Base-by-base conservation (phyloP, 2,888 invertebrate species). In the Callimorpha dominula region DNA sequence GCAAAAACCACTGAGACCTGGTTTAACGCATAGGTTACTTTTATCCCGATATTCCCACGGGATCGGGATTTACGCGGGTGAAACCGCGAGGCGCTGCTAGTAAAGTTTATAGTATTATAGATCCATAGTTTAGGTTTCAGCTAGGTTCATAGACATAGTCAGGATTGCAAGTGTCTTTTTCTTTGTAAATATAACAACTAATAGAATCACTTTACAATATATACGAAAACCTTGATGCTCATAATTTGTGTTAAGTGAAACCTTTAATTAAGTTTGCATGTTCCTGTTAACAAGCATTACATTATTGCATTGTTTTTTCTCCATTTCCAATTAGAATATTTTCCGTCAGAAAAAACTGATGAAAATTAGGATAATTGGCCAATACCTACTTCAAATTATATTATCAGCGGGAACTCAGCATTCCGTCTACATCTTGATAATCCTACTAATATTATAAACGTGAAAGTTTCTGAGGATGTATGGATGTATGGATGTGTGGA, bases 201-300 rank as follows among this genome's bases (percentile, higher is more conserved):
- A 54, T n/a, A 3, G 20, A 49, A 15, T 46, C 7, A 20, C 7
- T 20, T 49, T 65, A 54, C 49, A 65, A 20, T 46, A 46, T 17
- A 5, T 14, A 49, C 15, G 20, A 49, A 31, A 49, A 65, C 49
- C 49, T 46, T 65, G 20, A 65, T 4, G 65, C 11, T 60, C 46
- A n/a, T 70, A 63, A 70, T 63, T 40, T 20, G 11, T 46, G 63
- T 12, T 15, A 69, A 50, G 31, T 40, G 40, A 69, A 64, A 42
- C 50, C 57, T 31, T 60, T 60, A 60, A 60, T 60, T 60, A 60
- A 12, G 20, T 49, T 65, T 14, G 65, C 49, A 65, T 50, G 65
- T 65, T 65, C 31, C 3, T 31, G 12, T 5, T 65, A 50, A 31
- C 50, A 49, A 49, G 15, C 15, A 15, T 65, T 50, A 49, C 31